Evolutionary conservation across 2,113 vertebrate species (phyloP).

Genomic region (Ceyx margarethae): DNA sequence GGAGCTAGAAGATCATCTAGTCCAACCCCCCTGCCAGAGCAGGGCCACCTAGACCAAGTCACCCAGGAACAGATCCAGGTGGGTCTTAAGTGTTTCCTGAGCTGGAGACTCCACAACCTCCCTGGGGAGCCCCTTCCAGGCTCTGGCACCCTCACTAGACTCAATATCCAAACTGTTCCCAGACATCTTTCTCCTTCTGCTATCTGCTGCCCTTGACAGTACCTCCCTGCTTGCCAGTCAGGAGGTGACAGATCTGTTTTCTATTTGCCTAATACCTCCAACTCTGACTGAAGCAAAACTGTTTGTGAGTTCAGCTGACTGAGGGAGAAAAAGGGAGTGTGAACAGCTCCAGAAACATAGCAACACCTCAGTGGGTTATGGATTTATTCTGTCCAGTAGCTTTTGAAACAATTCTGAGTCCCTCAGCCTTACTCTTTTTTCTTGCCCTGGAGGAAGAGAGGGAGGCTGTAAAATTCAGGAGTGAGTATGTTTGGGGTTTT

Average conservation of each 20-base stretch:
- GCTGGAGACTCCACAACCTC: too few relatives aligned
- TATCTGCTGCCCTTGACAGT: neutral
- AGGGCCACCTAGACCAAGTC: neutral
- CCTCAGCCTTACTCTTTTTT: neutral
- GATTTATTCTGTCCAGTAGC: neutral
- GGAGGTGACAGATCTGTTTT: neutral
- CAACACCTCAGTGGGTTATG: neutral
- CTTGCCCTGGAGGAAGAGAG: fast-evolving
- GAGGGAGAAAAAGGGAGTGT: neutral
- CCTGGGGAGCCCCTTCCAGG: neutral
- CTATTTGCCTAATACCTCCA: neutral
- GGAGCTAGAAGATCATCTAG: too few relatives aligned
- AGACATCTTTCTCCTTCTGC: neutral
- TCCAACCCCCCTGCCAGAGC: too few relatives aligned
- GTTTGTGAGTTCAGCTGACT: neutral
- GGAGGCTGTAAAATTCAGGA: neutral
- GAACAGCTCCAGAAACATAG: neutral
- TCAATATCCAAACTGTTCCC: neutral
- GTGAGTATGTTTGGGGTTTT: fast-evolving
- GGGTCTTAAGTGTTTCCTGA: too few relatives aligned
- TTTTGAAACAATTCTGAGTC: neutral
- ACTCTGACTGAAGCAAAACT: neutral
- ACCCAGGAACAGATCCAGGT: too few relatives aligned
- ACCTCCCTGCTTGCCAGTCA: neutral
- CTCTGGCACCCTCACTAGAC: neutral